These are phyloP conservation scores for Drosophila suzukii DNA, from an alignment of 1,140 invertebrate species.

Conservation along the genomic window DNA sequence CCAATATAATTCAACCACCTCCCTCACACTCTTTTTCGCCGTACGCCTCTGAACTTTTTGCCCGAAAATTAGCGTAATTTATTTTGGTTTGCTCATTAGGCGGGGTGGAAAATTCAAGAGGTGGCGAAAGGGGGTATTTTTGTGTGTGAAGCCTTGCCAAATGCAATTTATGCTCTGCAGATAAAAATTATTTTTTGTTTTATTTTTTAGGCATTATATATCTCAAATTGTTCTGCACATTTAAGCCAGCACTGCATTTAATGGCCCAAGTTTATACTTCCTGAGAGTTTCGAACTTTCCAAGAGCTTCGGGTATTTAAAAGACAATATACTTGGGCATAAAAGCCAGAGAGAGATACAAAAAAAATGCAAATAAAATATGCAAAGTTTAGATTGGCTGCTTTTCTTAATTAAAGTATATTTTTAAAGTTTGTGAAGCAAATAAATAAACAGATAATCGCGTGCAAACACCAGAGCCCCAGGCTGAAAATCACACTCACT, in stretches of 20 bases:
- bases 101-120: constrained; percentile 1
- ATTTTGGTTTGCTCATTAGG: constrained; percentile 71
- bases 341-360: background rate
- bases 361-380: background rate
- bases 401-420: constrained; percentile 4
- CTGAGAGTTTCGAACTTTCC: constrained; percentile 31
- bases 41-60: constrained; percentile 37
- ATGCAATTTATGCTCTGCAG: constrained; percentile 73
- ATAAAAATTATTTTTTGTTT: constrained; percentile 62
- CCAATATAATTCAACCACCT: constrained; percentile 56
- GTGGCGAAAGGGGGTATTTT: background rate
- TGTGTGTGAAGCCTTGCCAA: constrained; percentile 48
- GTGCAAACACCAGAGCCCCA: background rate
- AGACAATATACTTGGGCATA: background rate
- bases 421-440: background rate
- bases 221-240: constrained; percentile 27
- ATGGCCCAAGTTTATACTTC: constrained; percentile 63
- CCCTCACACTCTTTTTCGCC: constrained; percentile 5
- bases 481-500: background rate
- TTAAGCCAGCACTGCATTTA: constrained; percentile 61
- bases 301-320: constrained; percentile 7
- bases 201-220: constrained; percentile 4
- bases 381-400: background rate
- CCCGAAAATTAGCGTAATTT: constrained; percentile 75
- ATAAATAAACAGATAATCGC: constrained; percentile 2